These are phyloP conservation scores for Steatornis caripensis DNA, from an alignment of 2,113 vertebrate species.

Conservation along the genomic window DNA sequence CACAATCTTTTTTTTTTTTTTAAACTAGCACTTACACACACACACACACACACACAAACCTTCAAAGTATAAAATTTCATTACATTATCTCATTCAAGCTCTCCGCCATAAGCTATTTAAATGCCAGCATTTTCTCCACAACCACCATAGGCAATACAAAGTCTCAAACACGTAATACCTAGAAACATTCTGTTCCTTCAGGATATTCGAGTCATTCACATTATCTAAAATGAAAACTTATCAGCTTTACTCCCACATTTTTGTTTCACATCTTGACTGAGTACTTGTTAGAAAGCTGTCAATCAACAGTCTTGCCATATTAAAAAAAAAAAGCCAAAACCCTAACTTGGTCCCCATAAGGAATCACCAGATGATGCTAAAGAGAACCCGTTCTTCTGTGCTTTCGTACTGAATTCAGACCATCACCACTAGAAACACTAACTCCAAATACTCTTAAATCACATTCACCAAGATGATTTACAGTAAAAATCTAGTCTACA, in stretches of 20 bases:
- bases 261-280: not conserved
- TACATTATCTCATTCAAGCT: not conserved
- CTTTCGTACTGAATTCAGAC: not conserved
- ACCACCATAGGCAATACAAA: not conserved
- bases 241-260: not conserved
- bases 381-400: not conserved
- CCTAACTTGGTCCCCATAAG: not conserved
- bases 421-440: not conserved
- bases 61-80: not conserved
- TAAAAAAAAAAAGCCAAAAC: not conserved
- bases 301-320: not conserved
- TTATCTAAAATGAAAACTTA: not conserved
- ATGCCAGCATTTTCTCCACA: not conserved
- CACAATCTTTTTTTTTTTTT: not conserved
- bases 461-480: not conserved
- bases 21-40: not conserved
- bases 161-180: not conserved
- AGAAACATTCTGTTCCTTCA: not conserved
- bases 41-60: not conserved
- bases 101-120: not conserved
- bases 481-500: not conserved
- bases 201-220: not conserved
- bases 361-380: not conserved
- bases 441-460: not conserved
- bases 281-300: not conserved